Evolutionary conservation across 2,888 invertebrate genomes (phyloP).

Genomic region (Steinernema scapterisci): DNA sequence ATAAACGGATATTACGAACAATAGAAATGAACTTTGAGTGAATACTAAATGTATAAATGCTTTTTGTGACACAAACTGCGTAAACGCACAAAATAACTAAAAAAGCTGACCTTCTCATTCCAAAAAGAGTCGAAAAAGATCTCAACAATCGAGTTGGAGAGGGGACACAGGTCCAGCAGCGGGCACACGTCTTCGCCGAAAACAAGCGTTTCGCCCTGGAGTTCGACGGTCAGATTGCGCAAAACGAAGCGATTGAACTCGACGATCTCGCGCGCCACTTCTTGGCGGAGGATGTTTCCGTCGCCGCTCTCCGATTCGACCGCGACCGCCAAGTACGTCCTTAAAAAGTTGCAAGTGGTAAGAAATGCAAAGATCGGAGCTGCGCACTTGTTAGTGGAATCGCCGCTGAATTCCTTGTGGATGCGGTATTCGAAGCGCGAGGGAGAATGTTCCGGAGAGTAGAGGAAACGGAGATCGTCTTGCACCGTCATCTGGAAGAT

Average conservation of each 20-base stretch:
- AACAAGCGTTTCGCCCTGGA: constrained; percentile 47
- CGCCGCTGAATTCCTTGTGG: constrained; percentile 65
- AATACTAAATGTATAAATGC: no score
- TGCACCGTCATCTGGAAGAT: constrained; percentile 57
- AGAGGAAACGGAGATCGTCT: constrained; percentile 66
- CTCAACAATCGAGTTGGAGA: constrained; percentile 61
- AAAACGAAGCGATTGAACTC: constrained; percentile 59
- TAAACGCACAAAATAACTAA: no score
- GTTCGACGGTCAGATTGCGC: constrained; percentile 60
- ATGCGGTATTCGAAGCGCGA: constrained; percentile 64
- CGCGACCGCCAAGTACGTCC: constrained; percentile 63
- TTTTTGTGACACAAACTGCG: no score
- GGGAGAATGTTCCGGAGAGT: constrained; percentile 63
- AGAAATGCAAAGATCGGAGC: background rate
- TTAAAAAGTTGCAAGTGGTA: constrained; percentile 36
- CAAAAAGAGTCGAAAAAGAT: constrained; percentile 64
- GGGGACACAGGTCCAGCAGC: constrained; percentile 55
- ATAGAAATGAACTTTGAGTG: background rate
- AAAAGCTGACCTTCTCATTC: constrained; percentile 56
- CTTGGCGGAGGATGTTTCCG: constrained; percentile 54
- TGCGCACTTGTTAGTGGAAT: constrained; percentile 61
- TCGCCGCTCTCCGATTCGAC: constrained; percentile 53
- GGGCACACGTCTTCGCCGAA: constrained; percentile 64
- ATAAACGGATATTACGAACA: background rate
- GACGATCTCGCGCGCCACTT: constrained; percentile 46